Conservation (phyloP, 1,140 invertebrate species). For the Drosophila azteca region DNA sequence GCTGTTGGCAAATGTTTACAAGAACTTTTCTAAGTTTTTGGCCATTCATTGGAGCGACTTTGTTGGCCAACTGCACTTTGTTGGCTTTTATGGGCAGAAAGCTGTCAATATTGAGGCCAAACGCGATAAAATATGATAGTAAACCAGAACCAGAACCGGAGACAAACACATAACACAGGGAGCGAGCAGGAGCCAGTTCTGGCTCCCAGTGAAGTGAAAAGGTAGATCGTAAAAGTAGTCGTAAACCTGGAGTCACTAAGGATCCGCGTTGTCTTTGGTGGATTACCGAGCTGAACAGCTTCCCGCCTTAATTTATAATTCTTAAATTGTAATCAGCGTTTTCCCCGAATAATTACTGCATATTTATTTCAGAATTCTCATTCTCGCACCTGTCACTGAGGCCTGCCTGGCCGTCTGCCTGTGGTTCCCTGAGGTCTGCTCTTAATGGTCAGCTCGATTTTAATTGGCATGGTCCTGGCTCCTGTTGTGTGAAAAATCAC, state of each 20-base stretch:
- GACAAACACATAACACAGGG: conserved; percentile 29
- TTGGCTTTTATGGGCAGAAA: conserved; percentile 52
- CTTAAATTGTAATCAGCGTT: conserved; percentile 42
- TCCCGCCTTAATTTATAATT: conserved; percentile 24
- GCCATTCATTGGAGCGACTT: conserved; percentile 63
- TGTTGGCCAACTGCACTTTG: conserved; percentile 65
- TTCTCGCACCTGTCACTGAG: background rate
- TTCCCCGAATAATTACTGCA: conserved; percentile 26
- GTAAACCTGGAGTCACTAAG: background rate
- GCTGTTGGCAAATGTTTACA: conserved; percentile 44
- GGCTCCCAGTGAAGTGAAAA: background rate
- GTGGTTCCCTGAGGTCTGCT: conserved; percentile 35
- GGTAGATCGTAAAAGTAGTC: conserved; percentile 3
- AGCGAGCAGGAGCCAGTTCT: too few species aligned
- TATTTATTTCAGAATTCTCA: conserved; percentile 45
- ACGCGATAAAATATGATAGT: conserved; percentile 52
- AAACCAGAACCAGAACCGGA: conserved; percentile 8
- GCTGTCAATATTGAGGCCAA: conserved; percentile 42
- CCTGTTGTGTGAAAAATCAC: conserved; percentile 65
- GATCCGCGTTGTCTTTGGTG: conserved; percentile 16
- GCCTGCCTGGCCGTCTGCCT: conserved; percentile 1
- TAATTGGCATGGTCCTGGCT: conserved; percentile 8
- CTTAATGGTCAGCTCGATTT: conserved; percentile 56
- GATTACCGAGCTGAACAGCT: conserved; percentile 1
- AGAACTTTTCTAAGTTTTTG: conserved; percentile 48